Evolutionary conservation across 1,140 invertebrate genomes (phyloP), one percentile per base, ranked within the genome.

Genomic region (Rhopalosiphum padi): DNA sequence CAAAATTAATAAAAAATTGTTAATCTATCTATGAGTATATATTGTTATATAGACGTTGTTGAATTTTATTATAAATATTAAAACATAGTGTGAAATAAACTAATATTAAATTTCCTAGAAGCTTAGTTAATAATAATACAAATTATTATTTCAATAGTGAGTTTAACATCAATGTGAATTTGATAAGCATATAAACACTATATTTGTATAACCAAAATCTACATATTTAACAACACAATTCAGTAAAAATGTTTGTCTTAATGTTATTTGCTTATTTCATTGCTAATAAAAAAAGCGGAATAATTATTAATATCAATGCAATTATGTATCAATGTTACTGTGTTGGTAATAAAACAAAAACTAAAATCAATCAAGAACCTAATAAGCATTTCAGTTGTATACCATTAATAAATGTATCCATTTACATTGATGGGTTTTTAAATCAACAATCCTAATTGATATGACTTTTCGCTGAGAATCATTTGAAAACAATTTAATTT

Each of bases 401-500:
- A 43, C 30, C 41, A 86, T 41, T 86, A 43, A 86, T 86, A 86
- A 86, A 86, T 46, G 25, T 46, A 77, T n/a, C 60, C 15, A 77
- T 18, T 0, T n/a, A 6, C 25, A 86, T n/a, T n/a, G 25, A 43
- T 25, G 23, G 15, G 43, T 86, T 86, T 30, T 86, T 86, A 46
- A 86, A 86, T 86, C 85, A 86, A n/a, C 37, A n/a, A 46, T 85
- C 1, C 11, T 86, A 86, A 46, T 86, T 86, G 85, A 86, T 86
- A 86, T 86, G 25, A 86, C 85, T 86, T 86, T 86, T 86, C 46
- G 30, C 25, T 46, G 4, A 86, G 23, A 43, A 86, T 4, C 30
- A 88, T 88, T 87, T 48, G 2, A 48, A 48, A 87, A 87, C 30
- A 30, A 87, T 87, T 87, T 87, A 1, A 87, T 87, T 87, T 87